phyloP scores from a whole-genome alignment of 2,113 vertebrate genomes.

The Zingel zingel region DNA sequence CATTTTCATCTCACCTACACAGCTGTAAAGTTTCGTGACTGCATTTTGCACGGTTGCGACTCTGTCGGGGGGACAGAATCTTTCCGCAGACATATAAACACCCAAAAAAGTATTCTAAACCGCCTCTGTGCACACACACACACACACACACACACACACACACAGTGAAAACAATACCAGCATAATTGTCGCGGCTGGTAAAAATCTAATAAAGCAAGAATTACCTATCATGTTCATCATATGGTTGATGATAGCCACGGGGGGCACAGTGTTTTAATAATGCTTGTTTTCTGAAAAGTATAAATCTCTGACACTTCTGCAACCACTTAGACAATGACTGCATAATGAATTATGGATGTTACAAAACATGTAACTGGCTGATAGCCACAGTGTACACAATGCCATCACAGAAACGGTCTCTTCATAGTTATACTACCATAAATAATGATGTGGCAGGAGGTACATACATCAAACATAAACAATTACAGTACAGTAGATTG shows the following conservation, averaged over 20 bases:
- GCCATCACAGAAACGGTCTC: slow-evolving; percentile 8
- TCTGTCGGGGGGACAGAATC: too few relatives aligned
- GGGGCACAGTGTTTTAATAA: slow-evolving; percentile 22
- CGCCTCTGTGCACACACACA: too few relatives aligned
- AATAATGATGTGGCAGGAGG: slow-evolving; percentile 11
- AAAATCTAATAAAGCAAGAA: neutral
- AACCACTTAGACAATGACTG: slow-evolving; percentile 11
- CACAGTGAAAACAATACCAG: too few relatives aligned
- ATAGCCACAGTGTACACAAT: neutral
- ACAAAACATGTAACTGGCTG: slow-evolving; percentile 31
- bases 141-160: too few relatives aligned
- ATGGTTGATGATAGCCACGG: slow-evolving; percentile 35
- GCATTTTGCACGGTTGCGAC: too few relatives aligned
- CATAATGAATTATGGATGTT: slow-evolving; percentile 21
- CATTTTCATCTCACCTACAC: neutral
- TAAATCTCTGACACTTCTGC: neutral
- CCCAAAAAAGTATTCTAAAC: too few relatives aligned
- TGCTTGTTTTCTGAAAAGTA: neutral
- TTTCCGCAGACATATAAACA: too few relatives aligned
- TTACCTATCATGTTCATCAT: slow-evolving; percentile 18
- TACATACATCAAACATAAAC: neutral
- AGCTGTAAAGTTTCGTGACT: neutral
- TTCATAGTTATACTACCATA: neutral
- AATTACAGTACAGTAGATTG: neutral
- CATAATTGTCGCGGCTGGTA: too few relatives aligned